These are phyloP conservation scores for Perca schrenkii DNA, from an alignment of 2,113 vertebrate genomes.

Conservation along the genomic window DNA sequence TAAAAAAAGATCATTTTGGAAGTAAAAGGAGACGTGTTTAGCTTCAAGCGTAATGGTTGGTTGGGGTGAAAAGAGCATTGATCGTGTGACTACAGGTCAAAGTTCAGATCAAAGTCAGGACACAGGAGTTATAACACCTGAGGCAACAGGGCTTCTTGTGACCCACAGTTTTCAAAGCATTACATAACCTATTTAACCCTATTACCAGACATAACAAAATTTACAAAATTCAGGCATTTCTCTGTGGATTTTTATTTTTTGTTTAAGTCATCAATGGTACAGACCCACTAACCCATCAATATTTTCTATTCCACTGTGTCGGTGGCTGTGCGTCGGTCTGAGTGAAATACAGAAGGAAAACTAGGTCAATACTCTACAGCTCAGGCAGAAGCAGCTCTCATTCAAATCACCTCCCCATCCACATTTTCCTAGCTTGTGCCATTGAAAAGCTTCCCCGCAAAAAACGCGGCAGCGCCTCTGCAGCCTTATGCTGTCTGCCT, in stretches of 20 bases:
- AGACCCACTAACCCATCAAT: constrained; percentile 43
- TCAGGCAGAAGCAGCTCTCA: constrained; percentile 75
- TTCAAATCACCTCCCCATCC: constrained; percentile 76
- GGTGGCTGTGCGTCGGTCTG: constrained; percentile 66
- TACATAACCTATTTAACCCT: constrained; percentile 20
- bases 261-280: constrained; percentile 39
- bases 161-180: constrained; percentile 9
- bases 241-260: background rate
- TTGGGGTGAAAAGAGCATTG: constrained; percentile 25
- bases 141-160: constrained; percentile 21
- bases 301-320: constrained; percentile 67
- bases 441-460: constrained; percentile 57
- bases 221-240: background rate
- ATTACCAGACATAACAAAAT: background rate
- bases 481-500: constrained; percentile 23
- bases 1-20: background rate
- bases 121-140: constrained; percentile 58
- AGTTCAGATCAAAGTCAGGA: constrained; percentile 56
- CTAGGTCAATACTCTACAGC: constrained; percentile 83
- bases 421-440: constrained; percentile 58
- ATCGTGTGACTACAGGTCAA: constrained; percentile 35
- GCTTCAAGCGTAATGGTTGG: background rate
- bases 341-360: constrained; percentile 75
- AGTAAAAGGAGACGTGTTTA: background rate
- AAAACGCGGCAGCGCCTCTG: constrained; percentile 39